Evolutionary conservation across 2,888 invertebrate genomes (phyloP).

Genomic region (Drosophila pseudotakahashii): DNA sequence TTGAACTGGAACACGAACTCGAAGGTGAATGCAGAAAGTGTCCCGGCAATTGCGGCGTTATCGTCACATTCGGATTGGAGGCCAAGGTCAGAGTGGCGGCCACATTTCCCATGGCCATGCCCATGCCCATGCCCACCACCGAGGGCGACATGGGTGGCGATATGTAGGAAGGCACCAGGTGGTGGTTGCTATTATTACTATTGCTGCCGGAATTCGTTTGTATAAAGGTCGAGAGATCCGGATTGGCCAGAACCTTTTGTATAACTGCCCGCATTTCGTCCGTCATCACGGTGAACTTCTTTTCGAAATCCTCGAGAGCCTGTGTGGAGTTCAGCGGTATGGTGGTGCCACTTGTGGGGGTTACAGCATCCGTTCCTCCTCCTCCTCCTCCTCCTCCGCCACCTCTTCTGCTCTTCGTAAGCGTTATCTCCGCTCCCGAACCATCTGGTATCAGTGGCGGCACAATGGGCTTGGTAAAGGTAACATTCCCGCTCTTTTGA

Average conservation of each 20-base stretch:
- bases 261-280: conserved; percentile 84
- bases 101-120: conserved; percentile 31
- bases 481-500: conserved; percentile 39
- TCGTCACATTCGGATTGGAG: conserved; percentile 82
- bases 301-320: conserved; percentile 81
- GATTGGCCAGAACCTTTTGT: conserved; percentile 82
- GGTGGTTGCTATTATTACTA: neutral
- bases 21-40: conserved; percentile 76
- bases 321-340: conserved; percentile 79
- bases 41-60: conserved; percentile 77
- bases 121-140: conserved; percentile 46
- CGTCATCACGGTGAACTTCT: conserved; percentile 82
- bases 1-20: conserved; percentile 71
- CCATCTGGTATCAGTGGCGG: conserved; percentile 62
- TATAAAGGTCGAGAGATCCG: conserved; percentile 83
- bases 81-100: conserved; percentile 79
- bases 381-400: neutral
- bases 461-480: conserved; percentile 68
- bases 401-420: conserved; percentile 6
- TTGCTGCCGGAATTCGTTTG: conserved; percentile 72
- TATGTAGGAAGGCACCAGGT: conserved; percentile 79
- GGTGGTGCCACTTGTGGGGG: conserved; percentile 53
- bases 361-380: neutral
- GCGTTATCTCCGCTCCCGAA: conserved; percentile 15
- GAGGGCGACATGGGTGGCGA: conserved; percentile 83